Evolutionary conservation across 2,888 invertebrate species (phyloP).

Genomic region (Eubasilissa splendida): DNA sequence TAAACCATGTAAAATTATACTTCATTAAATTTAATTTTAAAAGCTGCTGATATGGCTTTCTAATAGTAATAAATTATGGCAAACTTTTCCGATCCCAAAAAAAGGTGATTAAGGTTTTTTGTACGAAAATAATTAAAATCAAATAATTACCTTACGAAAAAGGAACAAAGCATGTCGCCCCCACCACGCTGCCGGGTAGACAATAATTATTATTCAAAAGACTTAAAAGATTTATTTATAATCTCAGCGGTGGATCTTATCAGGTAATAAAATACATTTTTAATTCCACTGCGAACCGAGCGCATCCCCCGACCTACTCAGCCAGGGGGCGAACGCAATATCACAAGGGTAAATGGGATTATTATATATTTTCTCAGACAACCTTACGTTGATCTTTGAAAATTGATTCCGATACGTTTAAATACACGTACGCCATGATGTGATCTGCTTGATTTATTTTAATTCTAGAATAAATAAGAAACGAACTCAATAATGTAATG

Average conservation of each 20-base stretch:
- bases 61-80: slow-evolving; percentile 54
- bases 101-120: slow-evolving; percentile 57
- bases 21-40: not conserved
- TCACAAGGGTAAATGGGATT: not conserved
- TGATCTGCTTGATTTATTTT: no score
- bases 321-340: slow-evolving; percentile 15
- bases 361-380: no score
- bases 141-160: slow-evolving; percentile 58
- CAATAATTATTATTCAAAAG: slow-evolving; percentile 59
- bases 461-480: no score
- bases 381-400: no score
- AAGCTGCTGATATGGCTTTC: slow-evolving; percentile 31
- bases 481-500: no score
- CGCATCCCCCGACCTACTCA: slow-evolving; percentile 45
- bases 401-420: no score
- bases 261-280: slow-evolving; percentile 59
- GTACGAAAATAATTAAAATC: slow-evolving; percentile 58
- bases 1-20: no score
- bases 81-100: slow-evolving; percentile 55
- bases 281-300: slow-evolving; percentile 57
- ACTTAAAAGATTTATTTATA: slow-evolving; percentile 59
- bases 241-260: slow-evolving; percentile 59
- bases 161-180: slow-evolving; percentile 56
- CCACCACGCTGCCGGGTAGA: slow-evolving; percentile 43
- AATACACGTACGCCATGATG: no score